A percentile compares a stretch with the other conserved stretches of the same genome.
Conservation (phyloP, 2,888 invertebrate species). For the Mesoligia furuncula region DNA sequence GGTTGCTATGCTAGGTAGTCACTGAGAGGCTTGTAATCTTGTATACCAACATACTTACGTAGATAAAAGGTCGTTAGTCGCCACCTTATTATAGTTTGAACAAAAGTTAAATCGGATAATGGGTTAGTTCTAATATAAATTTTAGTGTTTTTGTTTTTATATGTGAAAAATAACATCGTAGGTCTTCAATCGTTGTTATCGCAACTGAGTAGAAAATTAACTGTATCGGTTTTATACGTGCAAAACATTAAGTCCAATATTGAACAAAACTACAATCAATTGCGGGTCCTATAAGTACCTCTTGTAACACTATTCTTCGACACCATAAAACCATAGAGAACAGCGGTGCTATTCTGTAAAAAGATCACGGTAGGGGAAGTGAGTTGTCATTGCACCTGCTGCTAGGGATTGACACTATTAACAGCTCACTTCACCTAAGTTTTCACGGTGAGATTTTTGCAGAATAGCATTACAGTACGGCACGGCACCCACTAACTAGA, state of each 20-base stretch:
- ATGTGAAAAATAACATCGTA: background rate
- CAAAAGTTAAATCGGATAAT: constrained; percentile 28
- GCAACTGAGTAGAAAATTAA: background rate
- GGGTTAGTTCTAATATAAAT: background rate
- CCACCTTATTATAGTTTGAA: constrained; percentile 3
- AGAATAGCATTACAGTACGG: no score
- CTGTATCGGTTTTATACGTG: background rate
- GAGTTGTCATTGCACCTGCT: no score
- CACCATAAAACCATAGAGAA: background rate
- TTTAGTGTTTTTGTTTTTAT: constrained; percentile 10
- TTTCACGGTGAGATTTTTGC: no score
- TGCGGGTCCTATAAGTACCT: background rate
- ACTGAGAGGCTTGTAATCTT: constrained; percentile 23
- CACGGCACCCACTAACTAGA: background rate
- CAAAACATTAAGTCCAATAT: background rate
- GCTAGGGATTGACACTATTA: no score
- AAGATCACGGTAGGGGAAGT: no score
- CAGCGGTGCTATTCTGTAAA: no score
- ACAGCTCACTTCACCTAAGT: no score
- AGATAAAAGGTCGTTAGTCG: constrained; percentile 26
- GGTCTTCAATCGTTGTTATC: background rate
- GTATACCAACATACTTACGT: background rate
- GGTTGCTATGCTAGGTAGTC: background rate
- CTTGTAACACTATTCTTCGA: background rate
- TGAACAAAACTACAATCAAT: background rate